Evolutionary conservation across 1,140 invertebrate genomes (phyloP), one percentile per base, ranked within the genome.

Genomic region (Nymphalis io): DNA sequence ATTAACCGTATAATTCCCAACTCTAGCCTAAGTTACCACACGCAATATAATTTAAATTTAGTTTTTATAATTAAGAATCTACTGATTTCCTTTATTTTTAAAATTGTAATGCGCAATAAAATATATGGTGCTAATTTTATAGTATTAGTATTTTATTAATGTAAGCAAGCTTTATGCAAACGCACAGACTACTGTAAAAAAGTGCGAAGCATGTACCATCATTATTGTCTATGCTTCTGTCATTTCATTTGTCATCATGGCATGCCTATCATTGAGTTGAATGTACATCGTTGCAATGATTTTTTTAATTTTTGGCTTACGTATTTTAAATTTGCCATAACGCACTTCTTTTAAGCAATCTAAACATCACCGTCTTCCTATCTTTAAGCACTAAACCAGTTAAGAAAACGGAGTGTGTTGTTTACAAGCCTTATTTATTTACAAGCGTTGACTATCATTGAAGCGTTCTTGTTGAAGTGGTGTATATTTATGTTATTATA

Each of bases 281-380:
- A 59, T 64, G 61, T 70, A 64, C 51, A 48, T 69, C 53, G 39
- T 69, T 70, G 61, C 44, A 61, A 70, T 59, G 61, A 64, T 60
- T 70, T 70, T 70, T 65, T 70, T 70, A 70, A 46, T 65, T 70
- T 65, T 64, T 65, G 61, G 61, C 62, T 70, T 70, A 51, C 39
- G 61, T 70, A 70, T 70, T 60, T 64, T 65, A 58, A 65, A 70
- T 65, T 70, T 65, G 23, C 48, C 60, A 23, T 62, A 69, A 46
- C 20, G 38, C 60, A 62, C 48, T 62, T 51, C 67, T 62, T 69
- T 42, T 15, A 57, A 62, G 40, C 39, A 62, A 58, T 69, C 48
- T 62, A 33, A 53, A 69, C 38, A 55, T 60, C 23, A 61, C 48
- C 11, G 16, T 44, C 21, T 62, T 57, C 57, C 40, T 69, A 62